Conservation (phyloP, 1,140 invertebrate species). For the Drosophila tsacasi region DNA sequence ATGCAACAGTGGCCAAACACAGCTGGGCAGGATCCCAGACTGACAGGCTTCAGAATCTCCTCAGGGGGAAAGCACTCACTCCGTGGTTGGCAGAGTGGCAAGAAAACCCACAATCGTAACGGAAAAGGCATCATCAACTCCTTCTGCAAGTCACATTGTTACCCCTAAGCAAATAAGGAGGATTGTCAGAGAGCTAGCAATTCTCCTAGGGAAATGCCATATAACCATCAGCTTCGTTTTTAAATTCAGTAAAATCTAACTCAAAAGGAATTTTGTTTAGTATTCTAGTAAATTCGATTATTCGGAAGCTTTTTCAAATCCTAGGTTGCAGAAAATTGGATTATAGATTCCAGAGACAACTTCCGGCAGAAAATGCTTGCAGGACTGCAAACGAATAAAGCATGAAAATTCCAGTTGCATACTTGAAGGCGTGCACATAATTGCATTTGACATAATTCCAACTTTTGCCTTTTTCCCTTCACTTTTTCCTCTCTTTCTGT, state of each 20-base stretch:
- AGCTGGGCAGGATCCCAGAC: slow-evolving; percentile 10
- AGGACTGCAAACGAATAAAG: slow-evolving; percentile 11
- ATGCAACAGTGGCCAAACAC: slow-evolving; percentile 49
- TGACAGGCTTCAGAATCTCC: slow-evolving; percentile 15
- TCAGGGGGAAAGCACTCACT: slow-evolving; percentile 7
- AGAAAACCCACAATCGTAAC: slow-evolving; percentile 20
- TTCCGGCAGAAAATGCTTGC: background rate
- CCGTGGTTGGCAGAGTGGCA: slow-evolving; percentile 19
- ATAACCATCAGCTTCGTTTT: background rate
- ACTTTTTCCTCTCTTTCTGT: background rate
- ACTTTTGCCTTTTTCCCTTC: slow-evolving; percentile 49
- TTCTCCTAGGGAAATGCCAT: background rate
- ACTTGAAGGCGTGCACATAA: slow-evolving; percentile 42
- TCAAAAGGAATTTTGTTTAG: too few relatives aligned
- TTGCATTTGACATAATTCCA: slow-evolving; percentile 44
- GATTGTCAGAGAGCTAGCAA: background rate
- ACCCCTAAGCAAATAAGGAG: slow-evolving; percentile 27
- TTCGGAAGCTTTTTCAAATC: background rate
- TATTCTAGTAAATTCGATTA: background rate
- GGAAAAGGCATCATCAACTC: slow-evolving; percentile 15
- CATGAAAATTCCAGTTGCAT: slow-evolving; percentile 33
- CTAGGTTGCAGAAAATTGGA: background rate
- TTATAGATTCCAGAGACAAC: background rate
- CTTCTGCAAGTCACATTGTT: slow-evolving; percentile 50
- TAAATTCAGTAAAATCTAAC: background rate